Evolutionary conservation across 2,888 invertebrate genomes (phyloP).

Genomic region (Tetragnatha montana): DNA sequence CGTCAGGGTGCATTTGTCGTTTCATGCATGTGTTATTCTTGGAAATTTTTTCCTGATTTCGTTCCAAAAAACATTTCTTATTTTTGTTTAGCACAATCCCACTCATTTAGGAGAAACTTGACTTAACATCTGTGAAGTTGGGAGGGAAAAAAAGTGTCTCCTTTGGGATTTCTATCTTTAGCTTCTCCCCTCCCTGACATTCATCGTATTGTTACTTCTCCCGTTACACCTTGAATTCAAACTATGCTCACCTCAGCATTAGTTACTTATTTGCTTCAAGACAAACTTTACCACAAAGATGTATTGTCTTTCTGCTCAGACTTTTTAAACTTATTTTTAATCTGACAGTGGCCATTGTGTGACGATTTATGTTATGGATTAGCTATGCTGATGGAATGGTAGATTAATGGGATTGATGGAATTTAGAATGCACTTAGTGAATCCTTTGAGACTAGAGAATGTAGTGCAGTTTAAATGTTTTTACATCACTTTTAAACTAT

Average conservation of each 20-base stretch:
- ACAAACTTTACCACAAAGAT: not conserved
- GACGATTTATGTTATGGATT: too few relatives aligned
- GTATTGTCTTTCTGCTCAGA: not conserved
- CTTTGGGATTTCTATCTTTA: slow-evolving; percentile 60
- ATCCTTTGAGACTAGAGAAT: too few relatives aligned
- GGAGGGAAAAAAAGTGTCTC: slow-evolving; percentile 24
- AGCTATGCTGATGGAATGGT: too few relatives aligned
- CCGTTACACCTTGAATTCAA: slow-evolving; percentile 45
- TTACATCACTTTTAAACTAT: too few relatives aligned
- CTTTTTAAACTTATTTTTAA: not conserved
- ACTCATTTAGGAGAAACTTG: slow-evolving; percentile 62
- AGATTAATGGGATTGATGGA: too few relatives aligned
- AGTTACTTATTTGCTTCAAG: slow-evolving; percentile 3
- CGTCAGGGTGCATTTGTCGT: not conserved
- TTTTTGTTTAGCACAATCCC: slow-evolving; percentile 62
- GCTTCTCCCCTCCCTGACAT: slow-evolving; percentile 47
- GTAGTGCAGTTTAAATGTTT: too few relatives aligned
- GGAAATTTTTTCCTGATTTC: slow-evolving; percentile 60
- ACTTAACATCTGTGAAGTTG: slow-evolving; percentile 31
- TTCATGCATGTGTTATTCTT: slow-evolving; percentile 46
- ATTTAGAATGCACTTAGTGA: too few relatives aligned
- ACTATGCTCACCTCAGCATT: slow-evolving; percentile 45
- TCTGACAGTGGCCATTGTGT: too few relatives aligned
- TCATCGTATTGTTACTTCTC: slow-evolving; percentile 58
- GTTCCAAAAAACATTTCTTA: slow-evolving; percentile 65